Conservation (phyloP, 2,888 invertebrate genomes). For the Eupeodes luniger region DNA sequence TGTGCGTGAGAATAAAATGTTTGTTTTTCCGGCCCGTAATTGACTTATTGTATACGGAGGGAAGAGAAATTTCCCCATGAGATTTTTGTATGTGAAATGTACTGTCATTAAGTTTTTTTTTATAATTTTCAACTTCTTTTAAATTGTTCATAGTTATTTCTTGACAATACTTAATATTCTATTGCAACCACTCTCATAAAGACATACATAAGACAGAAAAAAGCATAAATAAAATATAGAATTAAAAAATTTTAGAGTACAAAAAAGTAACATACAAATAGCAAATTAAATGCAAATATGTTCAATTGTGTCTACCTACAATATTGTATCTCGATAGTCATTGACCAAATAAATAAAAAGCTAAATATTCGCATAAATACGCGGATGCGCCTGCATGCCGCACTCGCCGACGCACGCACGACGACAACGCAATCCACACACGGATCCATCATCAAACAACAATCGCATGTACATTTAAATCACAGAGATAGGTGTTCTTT, state of each 20-base stretch:
- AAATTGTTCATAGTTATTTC: not conserved
- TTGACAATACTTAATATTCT: slow-evolving; percentile 17
- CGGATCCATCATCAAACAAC: slow-evolving; percentile 25
- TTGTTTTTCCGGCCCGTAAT: too few relatives aligned
- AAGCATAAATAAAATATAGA: not conserved
- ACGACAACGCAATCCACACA: not conserved
- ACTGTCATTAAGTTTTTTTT: too few relatives aligned
- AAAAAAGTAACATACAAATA: not conserved
- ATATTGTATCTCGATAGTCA: not conserved
- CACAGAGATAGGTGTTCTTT: slow-evolving; percentile 58
- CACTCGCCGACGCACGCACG: not conserved
- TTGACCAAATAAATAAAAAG: slow-evolving; percentile 10
- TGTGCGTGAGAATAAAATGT: too few relatives aligned
- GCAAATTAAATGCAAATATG: slow-evolving; percentile 17
- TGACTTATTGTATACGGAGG: too few relatives aligned
- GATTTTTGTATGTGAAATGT: too few relatives aligned
- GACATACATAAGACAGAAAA: not conserved
- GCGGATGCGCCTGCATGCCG: not conserved
- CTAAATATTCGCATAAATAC: not conserved
- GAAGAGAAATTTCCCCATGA: too few relatives aligned
- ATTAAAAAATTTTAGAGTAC: not conserved
- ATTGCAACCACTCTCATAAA: not conserved
- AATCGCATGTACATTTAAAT: slow-evolving; percentile 29
- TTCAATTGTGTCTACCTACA: not conserved
- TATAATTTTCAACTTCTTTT: too few relatives aligned